Base-by-base conservation (phyloP, 2,797 vertebrate species). In the Aeoliscus strigatus region DNA sequence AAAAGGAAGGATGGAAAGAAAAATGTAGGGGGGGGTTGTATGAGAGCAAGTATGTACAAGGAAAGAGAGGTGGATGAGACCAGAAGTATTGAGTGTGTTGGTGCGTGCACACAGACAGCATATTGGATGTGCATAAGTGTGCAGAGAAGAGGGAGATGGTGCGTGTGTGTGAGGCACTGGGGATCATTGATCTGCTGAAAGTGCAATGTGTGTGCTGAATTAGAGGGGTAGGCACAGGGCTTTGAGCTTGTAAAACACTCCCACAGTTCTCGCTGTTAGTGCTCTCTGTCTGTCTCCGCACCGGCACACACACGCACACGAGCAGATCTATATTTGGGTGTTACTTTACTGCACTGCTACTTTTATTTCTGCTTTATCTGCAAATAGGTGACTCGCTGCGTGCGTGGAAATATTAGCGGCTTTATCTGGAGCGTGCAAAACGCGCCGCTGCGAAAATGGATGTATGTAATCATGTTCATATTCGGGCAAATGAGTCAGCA, bases 181-280 rank as follows among this genome's bases (percentile, higher is more conserved):
- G 80, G 73, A 80, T 76, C 81, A 84, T 85, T 85, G 85, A 89
- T 90, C 74, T 82, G 79, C 79, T 76, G 61, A 85, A 83, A 86
- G 79, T 82, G 84, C 80, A 73, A 58, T 75, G 66, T 75, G 59
- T 78, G 72, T 66, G 59, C 64, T 81, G 82, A 85, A 85, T 86
- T 78, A 84, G 77, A 86, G 81, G 70, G 74, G 70, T 62, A 58
- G 58, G 78, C 76, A 18, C 63, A 52, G 55, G 43, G 71, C 78
- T 86, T 83, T 81, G 80, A 85, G 82, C 79, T 80, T 80, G 74
- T 82, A 81, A 79, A 83, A 85, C 76, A 79, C 70, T 77, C 79
- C 66, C 62, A 63, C 70, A 73, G 74, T 84, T 81, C 65, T 68
- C 55, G 69, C 78, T 72, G 53, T 72, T 63, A 71, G 61, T 34